phyloP scores from a whole-genome alignment of 2,113 vertebrate genomes.

The Takifugu bimaculatus region DNA sequence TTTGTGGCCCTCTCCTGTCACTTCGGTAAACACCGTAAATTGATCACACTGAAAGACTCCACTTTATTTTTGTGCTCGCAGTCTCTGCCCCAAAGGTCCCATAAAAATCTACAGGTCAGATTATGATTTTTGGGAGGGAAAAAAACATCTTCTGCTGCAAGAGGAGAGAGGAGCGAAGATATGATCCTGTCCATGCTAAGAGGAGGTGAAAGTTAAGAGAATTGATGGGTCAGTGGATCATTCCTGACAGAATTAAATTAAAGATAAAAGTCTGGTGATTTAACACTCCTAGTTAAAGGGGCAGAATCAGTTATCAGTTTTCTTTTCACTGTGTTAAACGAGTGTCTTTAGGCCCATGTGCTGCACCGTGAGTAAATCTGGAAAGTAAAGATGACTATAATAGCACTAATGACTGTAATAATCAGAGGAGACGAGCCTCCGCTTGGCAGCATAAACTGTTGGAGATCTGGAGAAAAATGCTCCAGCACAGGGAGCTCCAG shows the following conservation, averaged over 20 bases:
- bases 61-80: slow-evolving; percentile 11
- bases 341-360: no score
- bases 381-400: no score
- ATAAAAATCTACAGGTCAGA: slow-evolving; percentile 4
- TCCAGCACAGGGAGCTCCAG: no score
- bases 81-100: not conserved
- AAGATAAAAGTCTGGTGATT: no score
- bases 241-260: not conserved
- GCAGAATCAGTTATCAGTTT: no score
- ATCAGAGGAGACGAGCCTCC: no score
- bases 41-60: slow-evolving; percentile 3
- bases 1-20: slow-evolving; percentile 5
- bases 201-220: slow-evolving; percentile 24
- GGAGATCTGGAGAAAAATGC: no score
- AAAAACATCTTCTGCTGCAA: not conserved
- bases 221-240: slow-evolving; percentile 3
- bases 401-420: no score
- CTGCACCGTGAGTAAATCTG: no score
- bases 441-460: no score
- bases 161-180: slow-evolving; percentile 16
- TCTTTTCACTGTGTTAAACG: no score
- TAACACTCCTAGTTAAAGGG: no score
- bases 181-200: slow-evolving; percentile 13
- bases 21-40: slow-evolving; percentile 17
- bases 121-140: not conserved